Conservation (phyloP, 2,797 vertebrate species). For the Pipistrellus pipistrellus region DNA sequence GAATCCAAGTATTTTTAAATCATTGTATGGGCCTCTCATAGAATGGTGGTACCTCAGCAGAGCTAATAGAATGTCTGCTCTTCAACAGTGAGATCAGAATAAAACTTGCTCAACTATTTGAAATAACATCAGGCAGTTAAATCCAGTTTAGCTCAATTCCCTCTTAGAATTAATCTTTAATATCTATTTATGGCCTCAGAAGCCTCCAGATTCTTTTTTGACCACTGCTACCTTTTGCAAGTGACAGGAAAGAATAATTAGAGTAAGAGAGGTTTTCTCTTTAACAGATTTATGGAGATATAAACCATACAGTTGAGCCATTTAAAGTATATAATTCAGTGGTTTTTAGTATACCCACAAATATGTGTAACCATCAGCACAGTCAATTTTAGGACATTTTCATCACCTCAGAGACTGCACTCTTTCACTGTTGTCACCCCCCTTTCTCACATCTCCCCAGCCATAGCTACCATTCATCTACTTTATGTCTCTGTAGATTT, state of each 20-base stretch:
- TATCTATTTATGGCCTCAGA: slow-evolving; percentile 16
- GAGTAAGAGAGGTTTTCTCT: background rate
- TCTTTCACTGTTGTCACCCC: background rate
- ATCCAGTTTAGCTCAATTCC: background rate
- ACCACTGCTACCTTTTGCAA: slow-evolving; percentile 24
- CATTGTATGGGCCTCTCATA: background rate
- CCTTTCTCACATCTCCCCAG: background rate
- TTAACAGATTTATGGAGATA: slow-evolving; percentile 30
- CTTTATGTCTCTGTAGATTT: slow-evolving; percentile 1
- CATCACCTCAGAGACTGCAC: background rate
- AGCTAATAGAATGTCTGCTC: slow-evolving; percentile 14
- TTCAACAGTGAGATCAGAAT: background rate
- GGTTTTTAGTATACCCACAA: slow-evolving; percentile 11
- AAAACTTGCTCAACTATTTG: slow-evolving; percentile 26
- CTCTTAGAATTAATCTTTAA: slow-evolving; percentile 39
- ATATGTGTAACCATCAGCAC: background rate
- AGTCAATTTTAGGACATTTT: slow-evolving; percentile 11
- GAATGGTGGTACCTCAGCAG: background rate
- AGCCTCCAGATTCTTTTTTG: background rate
- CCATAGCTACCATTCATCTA: background rate
- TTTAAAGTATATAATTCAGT: slow-evolving; percentile 9
- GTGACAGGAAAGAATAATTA: slow-evolving; percentile 37
- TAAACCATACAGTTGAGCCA: background rate
- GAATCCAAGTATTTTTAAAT: slow-evolving; percentile 41
- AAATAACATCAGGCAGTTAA: slow-evolving; percentile 37